A percentile compares a stretch with the other conserved stretches of the same genome.
phyloP scores from a whole-genome alignment of 2,888 invertebrate species.

The Melolontha melolontha region DNA sequence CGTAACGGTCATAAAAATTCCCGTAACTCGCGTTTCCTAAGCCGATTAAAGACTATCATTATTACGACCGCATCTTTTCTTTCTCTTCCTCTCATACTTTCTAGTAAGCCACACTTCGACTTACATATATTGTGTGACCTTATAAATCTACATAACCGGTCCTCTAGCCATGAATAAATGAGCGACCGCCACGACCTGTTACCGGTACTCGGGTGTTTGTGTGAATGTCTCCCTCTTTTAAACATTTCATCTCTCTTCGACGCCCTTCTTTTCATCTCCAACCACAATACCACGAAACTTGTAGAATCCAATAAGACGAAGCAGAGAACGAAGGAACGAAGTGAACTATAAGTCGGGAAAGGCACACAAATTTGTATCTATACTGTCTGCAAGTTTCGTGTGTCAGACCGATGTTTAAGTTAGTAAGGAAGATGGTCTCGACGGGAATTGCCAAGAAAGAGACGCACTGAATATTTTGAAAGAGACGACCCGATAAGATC shows the following conservation, averaged over 20 bases:
- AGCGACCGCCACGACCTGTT: slow-evolving; percentile 36
- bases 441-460: slow-evolving; percentile 50
- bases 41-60: slow-evolving; percentile 24
- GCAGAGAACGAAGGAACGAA: slow-evolving; percentile 5
- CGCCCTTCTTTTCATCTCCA: slow-evolving; percentile 11
- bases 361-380: slow-evolving; percentile 59
- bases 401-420: slow-evolving; percentile 55
- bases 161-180: slow-evolving; percentile 39
- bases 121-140: slow-evolving; percentile 30
- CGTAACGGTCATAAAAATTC: slow-evolving; percentile 24
- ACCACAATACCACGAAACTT: slow-evolving; percentile 39
- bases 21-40: slow-evolving; percentile 26
- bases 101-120: slow-evolving; percentile 24
- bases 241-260: slow-evolving; percentile 22
- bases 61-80: slow-evolving; percentile 7
- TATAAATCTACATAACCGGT: slow-evolving; percentile 45
- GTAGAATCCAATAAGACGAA: slow-evolving; percentile 52
- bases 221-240: slow-evolving; percentile 31
- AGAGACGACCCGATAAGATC: slow-evolving; percentile 55
- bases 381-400: slow-evolving; percentile 55
- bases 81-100: slow-evolving; percentile 26
- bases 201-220: slow-evolving; percentile 25
- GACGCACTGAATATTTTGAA: slow-evolving; percentile 50
- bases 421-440: slow-evolving; percentile 54
- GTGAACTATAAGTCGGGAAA: slow-evolving; percentile 41